A percentile compares a stretch with the other conserved stretches of the same genome.
Conservation (phyloP, 2,888 invertebrate species). For the Cheiracanthium punctorium region DNA sequence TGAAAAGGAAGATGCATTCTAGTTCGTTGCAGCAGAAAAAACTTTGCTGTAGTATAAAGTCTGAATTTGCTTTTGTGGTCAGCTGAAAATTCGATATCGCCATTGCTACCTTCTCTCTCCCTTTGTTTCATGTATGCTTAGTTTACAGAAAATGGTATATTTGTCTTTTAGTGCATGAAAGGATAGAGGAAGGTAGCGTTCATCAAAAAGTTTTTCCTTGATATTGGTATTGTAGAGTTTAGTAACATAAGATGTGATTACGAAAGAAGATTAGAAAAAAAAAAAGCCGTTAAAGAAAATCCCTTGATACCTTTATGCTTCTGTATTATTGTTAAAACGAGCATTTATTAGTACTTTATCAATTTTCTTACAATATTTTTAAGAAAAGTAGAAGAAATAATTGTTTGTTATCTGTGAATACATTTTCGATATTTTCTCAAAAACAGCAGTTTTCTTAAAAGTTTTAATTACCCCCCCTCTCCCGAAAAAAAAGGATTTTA, state of each 20-base stretch:
- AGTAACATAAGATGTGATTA: not conserved
- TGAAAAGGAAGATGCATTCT: slow-evolving; percentile 5
- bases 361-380: too few relatives aligned
- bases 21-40: slow-evolving; percentile 44
- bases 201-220: not conserved
- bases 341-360: too few relatives aligned
- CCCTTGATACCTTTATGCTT: too few relatives aligned
- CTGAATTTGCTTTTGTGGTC: slow-evolving; percentile 31
- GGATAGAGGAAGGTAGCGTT: not conserved
- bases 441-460: too few relatives aligned
- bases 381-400: too few relatives aligned
- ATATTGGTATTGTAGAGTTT: not conserved
- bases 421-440: too few relatives aligned
- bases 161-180: not conserved
- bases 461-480: too few relatives aligned
- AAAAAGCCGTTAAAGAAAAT: too few relatives aligned
- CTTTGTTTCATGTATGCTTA: slow-evolving; percentile 3
- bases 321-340: too few relatives aligned
- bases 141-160: not conserved
- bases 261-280: too few relatives aligned
- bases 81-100: slow-evolving; percentile 19
- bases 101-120: not conserved
- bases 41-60: slow-evolving; percentile 16
- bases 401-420: too few relatives aligned
- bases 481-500: too few relatives aligned